Evolutionary conservation across 2,888 invertebrate species (phyloP).

Genomic region (Empis stercorea): DNA sequence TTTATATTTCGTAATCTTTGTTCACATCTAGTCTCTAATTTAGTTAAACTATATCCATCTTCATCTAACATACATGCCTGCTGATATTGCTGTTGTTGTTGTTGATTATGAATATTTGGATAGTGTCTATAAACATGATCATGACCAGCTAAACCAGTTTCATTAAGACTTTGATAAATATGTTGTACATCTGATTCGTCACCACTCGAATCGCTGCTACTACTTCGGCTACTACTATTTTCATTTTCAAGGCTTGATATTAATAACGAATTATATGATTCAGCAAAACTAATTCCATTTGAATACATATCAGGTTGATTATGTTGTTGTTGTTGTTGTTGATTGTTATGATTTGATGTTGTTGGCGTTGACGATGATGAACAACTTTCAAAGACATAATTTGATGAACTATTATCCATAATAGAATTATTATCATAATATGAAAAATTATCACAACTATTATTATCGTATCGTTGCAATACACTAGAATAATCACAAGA

Average conservation of each 20-base stretch:
- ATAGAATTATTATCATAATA: slow-evolving; percentile 1
- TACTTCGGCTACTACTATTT: slow-evolving; percentile 4
- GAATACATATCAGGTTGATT: slow-evolving; percentile 5
- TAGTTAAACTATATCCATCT: slow-evolving; percentile 33
- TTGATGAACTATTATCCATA: not conserved
- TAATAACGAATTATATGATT: slow-evolving; percentile 31
- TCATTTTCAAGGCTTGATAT: slow-evolving; percentile 16
- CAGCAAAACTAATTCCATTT: slow-evolving; percentile 26
- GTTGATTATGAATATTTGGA: slow-evolving; percentile 19
- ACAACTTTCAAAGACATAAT: not conserved
- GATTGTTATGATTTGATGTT: not conserved
- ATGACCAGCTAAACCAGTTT: slow-evolving; percentile 16
- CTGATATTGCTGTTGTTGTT: slow-evolving; percentile 31
- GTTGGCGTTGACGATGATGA: not conserved
- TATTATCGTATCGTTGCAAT: not conserved
- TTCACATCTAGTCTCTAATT: slow-evolving; percentile 29
- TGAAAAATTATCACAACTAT: not conserved
- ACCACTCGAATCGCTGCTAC: slow-evolving; percentile 5
- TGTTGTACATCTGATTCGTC: slow-evolving; percentile 6
- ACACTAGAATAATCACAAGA: not conserved
- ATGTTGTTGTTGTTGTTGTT: not conserved
- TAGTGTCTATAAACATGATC: slow-evolving; percentile 16
- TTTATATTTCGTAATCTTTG: slow-evolving; percentile 17
- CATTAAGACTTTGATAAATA: slow-evolving; percentile 14
- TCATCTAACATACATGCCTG: slow-evolving; percentile 27